Percentiles rank a stretch among this genome's conserved stretches.
Conservation (phyloP, 2,113 vertebrate species). For the Typhlomys cinereus region DNA sequence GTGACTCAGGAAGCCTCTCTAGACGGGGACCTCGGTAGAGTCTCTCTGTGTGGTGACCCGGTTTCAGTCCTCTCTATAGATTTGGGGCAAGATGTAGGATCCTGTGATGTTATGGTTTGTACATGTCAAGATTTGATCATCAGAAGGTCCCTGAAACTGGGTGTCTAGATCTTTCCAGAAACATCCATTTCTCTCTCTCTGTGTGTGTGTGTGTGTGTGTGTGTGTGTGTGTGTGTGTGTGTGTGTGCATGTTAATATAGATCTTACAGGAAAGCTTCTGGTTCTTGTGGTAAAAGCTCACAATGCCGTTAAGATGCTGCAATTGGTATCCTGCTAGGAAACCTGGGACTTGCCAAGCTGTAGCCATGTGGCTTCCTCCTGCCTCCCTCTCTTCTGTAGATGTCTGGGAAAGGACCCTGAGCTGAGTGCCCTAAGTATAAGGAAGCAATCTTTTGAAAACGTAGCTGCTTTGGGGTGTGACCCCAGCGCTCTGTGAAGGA, state of each 20-base stretch:
- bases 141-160: not conserved
- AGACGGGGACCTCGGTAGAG: not conserved
- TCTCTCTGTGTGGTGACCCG: not conserved
- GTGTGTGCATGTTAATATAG: no score
- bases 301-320: not conserved
- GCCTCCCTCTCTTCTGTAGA: not conserved
- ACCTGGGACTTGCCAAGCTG: not conserved
- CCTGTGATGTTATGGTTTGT: no score
- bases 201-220: no score
- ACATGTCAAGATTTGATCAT: not conserved
- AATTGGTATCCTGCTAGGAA: not conserved
- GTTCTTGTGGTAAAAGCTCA: not conserved
- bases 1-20: no score
- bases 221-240: no score
- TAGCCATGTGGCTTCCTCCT: not conserved
- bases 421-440: not conserved
- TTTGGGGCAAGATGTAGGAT: not conserved
- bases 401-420: not conserved
- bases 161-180: not conserved
- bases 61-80: not conserved
- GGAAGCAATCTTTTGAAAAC: not conserved
- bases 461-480: not conserved
- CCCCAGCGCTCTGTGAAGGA: not conserved
- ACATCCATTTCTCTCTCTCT: not conserved
- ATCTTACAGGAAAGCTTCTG: not conserved